phyloP scores from a whole-genome alignment of 2,113 vertebrate species.

The Chamaetylas fuelleborni region DNA sequence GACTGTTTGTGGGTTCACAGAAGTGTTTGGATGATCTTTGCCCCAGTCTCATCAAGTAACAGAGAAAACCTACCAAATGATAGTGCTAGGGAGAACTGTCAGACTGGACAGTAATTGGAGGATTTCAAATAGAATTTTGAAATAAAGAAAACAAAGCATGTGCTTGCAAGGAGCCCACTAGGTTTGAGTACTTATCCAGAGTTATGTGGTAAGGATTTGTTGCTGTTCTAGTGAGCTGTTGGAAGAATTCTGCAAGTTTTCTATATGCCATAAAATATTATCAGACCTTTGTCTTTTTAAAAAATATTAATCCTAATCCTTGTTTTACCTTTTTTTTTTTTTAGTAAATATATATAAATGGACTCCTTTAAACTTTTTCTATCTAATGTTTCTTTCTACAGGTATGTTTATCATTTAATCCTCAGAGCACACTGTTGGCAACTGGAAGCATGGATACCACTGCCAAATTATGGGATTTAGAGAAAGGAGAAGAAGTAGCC shows the following conservation, averaged over 20 bases:
- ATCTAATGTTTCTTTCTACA: slow-evolving; percentile 50
- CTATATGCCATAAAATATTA: not conserved
- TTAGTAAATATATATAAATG: not conserved
- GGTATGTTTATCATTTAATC: slow-evolving; percentile 94
- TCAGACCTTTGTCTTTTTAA: not conserved
- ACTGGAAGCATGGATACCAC: slow-evolving; percentile 94
- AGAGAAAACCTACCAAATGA: not conserved
- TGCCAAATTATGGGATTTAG: slow-evolving; percentile 88
- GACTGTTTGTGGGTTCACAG: not conserved
- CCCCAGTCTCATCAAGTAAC: not conserved
- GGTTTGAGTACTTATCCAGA: not conserved
- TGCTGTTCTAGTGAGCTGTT: not conserved
- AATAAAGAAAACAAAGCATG: not conserved
- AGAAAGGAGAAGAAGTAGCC: slow-evolving; percentile 84
- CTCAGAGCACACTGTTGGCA: slow-evolving; percentile 90
- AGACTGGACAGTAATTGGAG: not conserved
- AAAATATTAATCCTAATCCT: not conserved
- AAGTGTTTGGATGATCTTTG: not conserved
- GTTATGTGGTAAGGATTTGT: not conserved
- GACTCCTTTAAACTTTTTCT: not conserved
- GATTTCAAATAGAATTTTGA: not conserved
- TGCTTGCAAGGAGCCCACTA: not conserved
- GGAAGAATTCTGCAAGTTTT: not conserved
- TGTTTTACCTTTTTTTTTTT: not conserved
- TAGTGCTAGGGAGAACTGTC: not conserved